A percentile compares a stretch with the other conserved stretches of the same genome.
Conservation (phyloP, 64 coral and sea anemone species). For the Porites australiensis region DNA sequence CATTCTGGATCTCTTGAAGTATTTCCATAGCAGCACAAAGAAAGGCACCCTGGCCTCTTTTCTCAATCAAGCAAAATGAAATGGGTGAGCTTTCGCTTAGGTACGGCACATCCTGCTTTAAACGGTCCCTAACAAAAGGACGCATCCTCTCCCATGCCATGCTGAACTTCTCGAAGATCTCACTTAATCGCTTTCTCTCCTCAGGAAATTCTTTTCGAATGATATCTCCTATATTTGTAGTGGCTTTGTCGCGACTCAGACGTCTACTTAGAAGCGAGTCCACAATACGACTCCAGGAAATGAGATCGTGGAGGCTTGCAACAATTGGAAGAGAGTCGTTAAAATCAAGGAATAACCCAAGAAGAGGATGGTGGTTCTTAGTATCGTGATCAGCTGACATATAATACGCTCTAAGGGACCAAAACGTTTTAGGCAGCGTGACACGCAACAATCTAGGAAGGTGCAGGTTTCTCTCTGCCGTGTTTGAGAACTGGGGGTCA, state of each 20-base stretch:
- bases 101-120: conserved; percentile 29
- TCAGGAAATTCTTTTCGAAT: conserved; percentile 46
- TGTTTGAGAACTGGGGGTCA: conserved; percentile 2
- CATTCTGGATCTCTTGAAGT: conserved; percentile 84
- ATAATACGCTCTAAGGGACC: conserved; percentile 65
- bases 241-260: conserved; percentile 73
- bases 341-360: conserved; percentile 84
- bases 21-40: conserved; percentile 67
- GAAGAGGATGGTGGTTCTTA: conserved; percentile 71
- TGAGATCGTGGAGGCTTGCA: conserved; percentile 54
- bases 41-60: conserved; percentile 55
- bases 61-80: conserved; percentile 82
- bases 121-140: conserved; percentile 6
- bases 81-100: conserved; percentile 76
- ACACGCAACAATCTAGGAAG: conserved; percentile 79
- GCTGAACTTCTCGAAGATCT: conserved; percentile 83
- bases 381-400: conserved; percentile 45
- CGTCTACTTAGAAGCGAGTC: conserved; percentile 74
- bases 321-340: conserved; percentile 56
- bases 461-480: conserved; percentile 28
- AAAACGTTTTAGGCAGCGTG: conserved; percentile 62
- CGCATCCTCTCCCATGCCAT: conserved; percentile 79
- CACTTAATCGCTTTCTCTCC: conserved; percentile 2
- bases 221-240: conserved; percentile 71
- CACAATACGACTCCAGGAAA: conserved; percentile 79